Evolutionary conservation across 2,113 vertebrate genomes (phyloP).

Genomic region (Variabilichromis moorii): DNA sequence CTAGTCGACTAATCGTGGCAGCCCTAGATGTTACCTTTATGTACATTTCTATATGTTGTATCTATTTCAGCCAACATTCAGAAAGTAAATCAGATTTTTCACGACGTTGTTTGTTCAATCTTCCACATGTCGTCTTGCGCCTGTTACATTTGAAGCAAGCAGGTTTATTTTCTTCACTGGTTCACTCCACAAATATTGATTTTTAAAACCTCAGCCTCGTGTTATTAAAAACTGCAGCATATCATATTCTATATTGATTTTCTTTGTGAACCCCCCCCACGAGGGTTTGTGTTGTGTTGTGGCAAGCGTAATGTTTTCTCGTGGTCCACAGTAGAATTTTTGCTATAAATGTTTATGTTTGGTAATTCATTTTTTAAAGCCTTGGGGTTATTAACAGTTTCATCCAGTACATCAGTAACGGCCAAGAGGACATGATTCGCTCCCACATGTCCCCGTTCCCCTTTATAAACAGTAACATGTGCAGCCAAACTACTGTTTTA

Average conservation of each 20-base stretch:
- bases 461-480: neutral
- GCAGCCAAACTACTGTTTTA: neutral
- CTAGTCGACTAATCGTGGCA: too few relatives aligned
- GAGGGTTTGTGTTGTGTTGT: neutral
- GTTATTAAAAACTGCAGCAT: slow-evolving; percentile 42
- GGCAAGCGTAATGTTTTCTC: neutral
- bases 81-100: neutral
- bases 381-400: neutral
- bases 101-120: neutral
- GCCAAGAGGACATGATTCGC: neutral
- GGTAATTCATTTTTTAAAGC: neutral
- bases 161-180: slow-evolving; percentile 7
- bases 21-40: neutral
- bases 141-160: neutral
- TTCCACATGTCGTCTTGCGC: neutral
- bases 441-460: neutral
- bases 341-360: neutral
- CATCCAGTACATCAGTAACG: neutral
- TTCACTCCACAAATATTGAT: slow-evolving; percentile 40
- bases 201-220: slow-evolving; percentile 3
- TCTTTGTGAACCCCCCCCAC: neutral
- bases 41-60: neutral
- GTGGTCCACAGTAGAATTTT: neutral
- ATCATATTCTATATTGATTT: slow-evolving; percentile 59
- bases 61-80: neutral